Evolutionary conservation across 2,888 invertebrate genomes (phyloP), one percentile per base, ranked within the genome.

Genomic region (Platerodrilus igneus): DNA sequence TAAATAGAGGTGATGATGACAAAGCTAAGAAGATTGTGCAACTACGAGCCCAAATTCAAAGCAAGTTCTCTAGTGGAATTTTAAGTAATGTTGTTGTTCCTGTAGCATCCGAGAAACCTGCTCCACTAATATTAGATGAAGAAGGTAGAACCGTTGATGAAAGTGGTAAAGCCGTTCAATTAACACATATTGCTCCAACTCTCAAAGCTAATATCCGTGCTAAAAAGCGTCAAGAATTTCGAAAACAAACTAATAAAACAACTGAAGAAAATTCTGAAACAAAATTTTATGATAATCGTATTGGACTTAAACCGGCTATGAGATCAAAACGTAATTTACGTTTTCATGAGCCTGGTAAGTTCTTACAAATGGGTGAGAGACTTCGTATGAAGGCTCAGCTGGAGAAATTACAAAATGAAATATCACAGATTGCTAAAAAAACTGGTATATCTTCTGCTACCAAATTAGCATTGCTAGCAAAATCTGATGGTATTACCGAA

Each of bases 371-470:
- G 62, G 96, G 94, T 0, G 88, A 92, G 57, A 72, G 91, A 45
- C 76, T 96, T 57, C 70, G 93, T 45, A 87, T 90, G 75, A 90
- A 90, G 77, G 89, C 95, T 0, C 95, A 96, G 64, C 65, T 99
- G 28, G 94, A 96, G 62, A 88, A 90, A 59, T 71, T 99, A 0
- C 97, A 99, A 70, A 87, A 83, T 65, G 95, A 96, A 69, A 96
- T 97, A 57, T 92, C 94, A 0, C 90, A 92, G 65, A 95, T 94
- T 41, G 97, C 99, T 0, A 82, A 94, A 41, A 94, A 94, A 67
- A 99, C 99, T 0, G 99, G 97, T 4, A 99, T 99, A 41, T 94
- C 95, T 0, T 95, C 95, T 0, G 97, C 96, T 0, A 95, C 97
- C 0, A 95, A 96, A 59, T 70, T 99, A 42, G 97, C 97, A 0